Base-by-base conservation (phyloP, 1,140 invertebrate genomes). In the Nasonia vitripennis region DNA sequence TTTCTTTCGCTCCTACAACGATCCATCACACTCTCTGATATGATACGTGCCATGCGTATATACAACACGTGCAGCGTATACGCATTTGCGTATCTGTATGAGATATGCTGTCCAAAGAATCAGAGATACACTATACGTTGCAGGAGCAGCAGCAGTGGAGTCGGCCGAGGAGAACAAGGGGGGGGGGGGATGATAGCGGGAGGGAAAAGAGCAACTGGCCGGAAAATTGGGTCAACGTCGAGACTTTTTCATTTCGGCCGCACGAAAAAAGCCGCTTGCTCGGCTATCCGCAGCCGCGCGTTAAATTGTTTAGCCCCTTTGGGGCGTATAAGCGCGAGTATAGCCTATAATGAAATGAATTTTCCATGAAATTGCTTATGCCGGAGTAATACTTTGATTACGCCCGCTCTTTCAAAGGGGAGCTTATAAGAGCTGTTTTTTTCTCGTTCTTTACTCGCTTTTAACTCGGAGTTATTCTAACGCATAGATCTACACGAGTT, bases 211-310 rank as follows among this genome's bases (percentile, higher is more conserved):
- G 34, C 20, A 20, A 12, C 62, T 27, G 9, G 27, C 48, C 41
- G 55, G 12, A 23, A 82, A 82, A 82, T 82, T 82, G 48, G 71
- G 71, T 82, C 34, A 75, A 67, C 55, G 17, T 55, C 20, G 31
- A 27, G 27, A 62, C 12, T 82, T 82, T 82, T 75, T 75, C 45
- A n/a, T 55, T 82, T 20, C 0, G 10, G 14, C 37, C 27, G 27
- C 3, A 17, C 9, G 67, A 9, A 81, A 81, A 71, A 71, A 14
- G 45, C 9, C 41, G 10, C 41, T 45, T 9, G 37, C 37, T 1
- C 41, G 7, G 41, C 34, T 6, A 3, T 45, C 9, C 7, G 17
- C 48, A 41, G 23, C 45, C 27, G 71, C 34, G 31, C 31, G 34
- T 55, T 74, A 45, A 77, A 83, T 41, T 62, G 73, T 45, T 83